Conservation (phyloP, 2,113 vertebrate species). For the Bos taurus region ARS-UCD2.0 NC_037344.1:65395501-65396000, state of each 20-base stretch:
- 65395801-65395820: not conserved
- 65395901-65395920: not conserved
- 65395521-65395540: not conserved
- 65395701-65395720: not conserved
- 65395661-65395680: not conserved
- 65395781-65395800: not conserved
- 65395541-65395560: not conserved
- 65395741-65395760: not conserved
- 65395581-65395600: not conserved
- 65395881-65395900: not conserved
- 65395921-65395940: not conserved
- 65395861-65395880: not conserved
- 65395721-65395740: not conserved
- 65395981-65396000: no score
- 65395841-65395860: not conserved
- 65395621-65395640: not conserved
- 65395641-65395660: not conserved
- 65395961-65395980: no score
- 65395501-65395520: not conserved
- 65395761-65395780: not conserved
- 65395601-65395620: not conserved
- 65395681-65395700: not conserved
- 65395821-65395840: not conserved
- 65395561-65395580: not conserved
- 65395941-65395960: not conserved